These are phyloP conservation scores for Hiodon alosoides DNA, from an alignment of 2,113 vertebrate genomes.

Conservation along the genomic window DNA sequence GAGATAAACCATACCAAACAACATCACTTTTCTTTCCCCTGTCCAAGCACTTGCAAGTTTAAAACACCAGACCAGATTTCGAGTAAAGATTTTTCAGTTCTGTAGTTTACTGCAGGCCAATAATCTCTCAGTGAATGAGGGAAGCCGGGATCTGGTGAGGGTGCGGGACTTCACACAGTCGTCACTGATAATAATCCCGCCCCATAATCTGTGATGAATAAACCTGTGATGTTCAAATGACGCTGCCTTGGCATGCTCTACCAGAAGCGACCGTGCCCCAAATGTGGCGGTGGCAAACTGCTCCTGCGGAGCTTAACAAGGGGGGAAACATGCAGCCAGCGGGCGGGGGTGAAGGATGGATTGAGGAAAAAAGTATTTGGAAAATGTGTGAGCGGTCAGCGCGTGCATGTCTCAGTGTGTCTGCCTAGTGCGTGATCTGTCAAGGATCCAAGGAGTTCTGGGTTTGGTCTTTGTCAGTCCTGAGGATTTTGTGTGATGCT, in stretches of 20 bases:
- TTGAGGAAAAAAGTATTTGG: too few species aligned
- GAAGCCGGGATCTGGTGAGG: neutral
- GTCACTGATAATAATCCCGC: slow-evolving; percentile 8
- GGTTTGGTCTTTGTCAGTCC: slow-evolving; percentile 32
- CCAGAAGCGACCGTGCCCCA: too few species aligned
- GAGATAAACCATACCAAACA: neutral
- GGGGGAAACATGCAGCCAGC: too few species aligned
- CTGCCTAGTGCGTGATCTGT: neutral
- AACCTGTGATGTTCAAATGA: too few species aligned
- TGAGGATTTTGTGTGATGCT: slow-evolving; percentile 7
- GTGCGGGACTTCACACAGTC: neutral
- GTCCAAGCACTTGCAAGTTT: neutral
- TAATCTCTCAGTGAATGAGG: neutral
- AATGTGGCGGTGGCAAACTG: too few species aligned
- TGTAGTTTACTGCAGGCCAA: neutral
- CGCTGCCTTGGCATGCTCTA: too few species aligned
- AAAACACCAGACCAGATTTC: neutral
- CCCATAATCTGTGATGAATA: neutral
- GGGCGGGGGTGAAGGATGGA: too few species aligned
- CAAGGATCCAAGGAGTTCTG: neutral
- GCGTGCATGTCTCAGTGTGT: too few species aligned
- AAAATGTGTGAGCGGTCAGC: too few species aligned
- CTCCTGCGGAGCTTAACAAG: neutral
- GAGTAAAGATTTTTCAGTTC: neutral
- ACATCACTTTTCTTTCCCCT: neutral